Percentiles rank a stretch among this genome's conserved stretches.
Conservation (phyloP, 2,797 vertebrate species). For the Onychomys torridus region DNA sequence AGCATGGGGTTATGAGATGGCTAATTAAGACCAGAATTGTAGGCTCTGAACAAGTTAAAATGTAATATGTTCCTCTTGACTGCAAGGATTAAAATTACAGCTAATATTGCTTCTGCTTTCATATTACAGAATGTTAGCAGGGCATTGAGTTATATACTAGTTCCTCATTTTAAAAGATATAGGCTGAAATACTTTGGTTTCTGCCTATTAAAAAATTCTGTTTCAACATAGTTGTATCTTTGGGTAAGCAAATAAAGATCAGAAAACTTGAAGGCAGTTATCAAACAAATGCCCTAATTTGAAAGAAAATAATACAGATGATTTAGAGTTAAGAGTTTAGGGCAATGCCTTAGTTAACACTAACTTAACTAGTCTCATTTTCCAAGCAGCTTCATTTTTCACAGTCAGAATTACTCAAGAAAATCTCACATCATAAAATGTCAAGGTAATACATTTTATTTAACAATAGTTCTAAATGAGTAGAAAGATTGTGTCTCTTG, state of each 20-base stretch:
- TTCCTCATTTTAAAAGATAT: conserved; percentile 46
- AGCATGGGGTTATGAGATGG: conserved; percentile 52
- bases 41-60: conserved; percentile 34
- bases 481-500: conserved; percentile 44
- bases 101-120: conserved; percentile 53
- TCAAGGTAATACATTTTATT: conserved; percentile 21
- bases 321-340: not conserved
- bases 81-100: conserved; percentile 32
- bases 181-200: conserved; percentile 27
- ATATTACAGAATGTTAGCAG: conserved; percentile 33
- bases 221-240: conserved; percentile 2
- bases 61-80: conserved; percentile 41
- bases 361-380: conserved; percentile 17
- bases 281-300: not conserved
- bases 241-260: not conserved
- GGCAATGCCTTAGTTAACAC: not conserved
- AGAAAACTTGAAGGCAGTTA: conserved; percentile 26
- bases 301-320: conserved; percentile 30
- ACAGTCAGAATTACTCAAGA: conserved; percentile 35
- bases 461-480: conserved; percentile 7
- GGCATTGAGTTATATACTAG: not conserved
- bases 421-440: conserved; percentile 54
- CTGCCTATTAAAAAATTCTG: not conserved
- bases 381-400: conserved; percentile 35
- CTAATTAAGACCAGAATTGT: conserved; percentile 71